Conservation (phyloP, 2,888 invertebrate genomes). For the Hylaea fasciaria region DNA sequence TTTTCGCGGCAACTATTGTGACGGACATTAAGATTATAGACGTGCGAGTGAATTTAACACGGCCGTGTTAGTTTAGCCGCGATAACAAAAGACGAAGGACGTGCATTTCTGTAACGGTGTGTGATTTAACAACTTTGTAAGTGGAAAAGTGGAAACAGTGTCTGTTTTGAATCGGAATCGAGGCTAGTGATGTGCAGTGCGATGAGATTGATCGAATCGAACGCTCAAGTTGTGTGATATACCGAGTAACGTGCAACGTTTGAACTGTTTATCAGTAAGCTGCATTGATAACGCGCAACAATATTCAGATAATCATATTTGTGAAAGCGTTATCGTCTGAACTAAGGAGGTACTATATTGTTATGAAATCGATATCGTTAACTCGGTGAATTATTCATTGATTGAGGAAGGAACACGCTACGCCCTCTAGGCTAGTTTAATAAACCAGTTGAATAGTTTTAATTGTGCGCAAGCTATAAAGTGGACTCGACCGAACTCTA, state of each 20-base stretch:
- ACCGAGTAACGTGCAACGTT: slow-evolving; percentile 8
- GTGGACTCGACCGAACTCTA: slow-evolving; percentile 38
- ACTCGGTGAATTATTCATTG: slow-evolving; percentile 53
- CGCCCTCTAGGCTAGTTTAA: slow-evolving; percentile 49
- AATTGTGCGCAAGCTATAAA: slow-evolving; percentile 50
- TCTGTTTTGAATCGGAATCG: slow-evolving; percentile 37
- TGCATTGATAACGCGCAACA: slow-evolving; percentile 48
- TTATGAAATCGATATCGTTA: slow-evolving; percentile 56
- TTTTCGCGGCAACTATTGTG: slow-evolving; percentile 69
- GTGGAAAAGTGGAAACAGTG: slow-evolving; percentile 34
- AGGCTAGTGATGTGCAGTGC: slow-evolving; percentile 42
- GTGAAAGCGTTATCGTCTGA: slow-evolving; percentile 47
- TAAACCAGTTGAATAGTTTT: slow-evolving; percentile 48
- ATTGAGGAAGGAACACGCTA: slow-evolving; percentile 56
- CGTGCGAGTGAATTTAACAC: slow-evolving; percentile 62
- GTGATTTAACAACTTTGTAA: slow-evolving; percentile 18
- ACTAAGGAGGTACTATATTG: slow-evolving; percentile 23
- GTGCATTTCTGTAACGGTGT: slow-evolving; percentile 52
- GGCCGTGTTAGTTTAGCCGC: slow-evolving; percentile 66
- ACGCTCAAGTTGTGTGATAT: slow-evolving; percentile 28
- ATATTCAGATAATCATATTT: slow-evolving; percentile 38
- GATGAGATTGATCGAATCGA: slow-evolving; percentile 22
- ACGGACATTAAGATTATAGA: slow-evolving; percentile 58
- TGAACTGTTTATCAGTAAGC: slow-evolving; percentile 9
- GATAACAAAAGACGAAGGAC: slow-evolving; percentile 72